Conservation (phyloP, 2,888 invertebrate species). For the Periphyllus acericola region DNA sequence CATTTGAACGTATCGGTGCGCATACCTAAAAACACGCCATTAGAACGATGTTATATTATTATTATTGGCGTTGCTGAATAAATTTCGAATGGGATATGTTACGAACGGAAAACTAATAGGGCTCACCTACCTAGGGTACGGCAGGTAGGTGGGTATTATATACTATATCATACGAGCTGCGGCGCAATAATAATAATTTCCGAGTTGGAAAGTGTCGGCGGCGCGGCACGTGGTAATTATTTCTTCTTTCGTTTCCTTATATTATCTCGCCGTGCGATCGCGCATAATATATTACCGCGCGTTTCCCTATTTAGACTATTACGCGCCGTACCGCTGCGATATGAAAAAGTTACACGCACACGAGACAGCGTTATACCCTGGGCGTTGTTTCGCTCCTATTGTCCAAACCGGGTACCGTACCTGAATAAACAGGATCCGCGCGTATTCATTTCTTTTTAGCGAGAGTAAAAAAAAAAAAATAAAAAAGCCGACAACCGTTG, state of each 20-base stretch:
- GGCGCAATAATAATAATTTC: background rate
- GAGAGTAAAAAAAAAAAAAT: background rate
- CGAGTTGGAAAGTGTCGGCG: constrained; percentile 17
- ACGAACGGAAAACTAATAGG: no score
- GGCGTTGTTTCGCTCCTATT: constrained; percentile 52
- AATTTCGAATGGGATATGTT: background rate
- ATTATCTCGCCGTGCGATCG: constrained; percentile 32
- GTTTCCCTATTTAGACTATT: constrained; percentile 11
- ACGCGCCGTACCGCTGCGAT: background rate
- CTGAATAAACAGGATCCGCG: constrained; percentile 33
- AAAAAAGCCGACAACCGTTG: constrained; percentile 1
- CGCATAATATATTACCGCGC: background rate
- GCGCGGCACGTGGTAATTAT: constrained; percentile 20
- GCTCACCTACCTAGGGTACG: background rate
- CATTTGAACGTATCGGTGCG: no score
- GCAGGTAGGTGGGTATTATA: background rate
- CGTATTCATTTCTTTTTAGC: background rate
- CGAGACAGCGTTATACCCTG: background rate
- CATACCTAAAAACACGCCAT: background rate
- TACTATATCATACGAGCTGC: background rate
- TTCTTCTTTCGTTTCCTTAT: constrained; percentile 13
- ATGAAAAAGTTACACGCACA: background rate
- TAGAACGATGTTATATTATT: background rate
- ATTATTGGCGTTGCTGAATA: background rate
- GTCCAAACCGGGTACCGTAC: constrained; percentile 43